Conservation (phyloP, 2,797 vertebrate genomes). For the Ibycter americanus region DNA sequence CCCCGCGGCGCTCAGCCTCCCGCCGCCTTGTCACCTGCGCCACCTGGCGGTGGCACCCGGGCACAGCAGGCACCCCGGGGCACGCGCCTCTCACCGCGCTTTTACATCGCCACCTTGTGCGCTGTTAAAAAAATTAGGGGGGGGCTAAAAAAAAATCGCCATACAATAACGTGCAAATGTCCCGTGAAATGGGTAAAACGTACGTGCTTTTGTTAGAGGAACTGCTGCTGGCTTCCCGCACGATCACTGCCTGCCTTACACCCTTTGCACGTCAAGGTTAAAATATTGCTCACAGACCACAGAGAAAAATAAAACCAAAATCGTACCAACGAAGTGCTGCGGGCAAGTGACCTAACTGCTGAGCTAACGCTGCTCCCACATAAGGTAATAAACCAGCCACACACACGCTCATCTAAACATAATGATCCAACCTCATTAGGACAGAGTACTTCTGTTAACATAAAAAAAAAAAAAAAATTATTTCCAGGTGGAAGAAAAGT, state of each 20-base stretch:
- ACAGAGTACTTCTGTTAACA: neutral
- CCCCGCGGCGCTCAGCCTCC: accelerated
- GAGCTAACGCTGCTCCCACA: neutral
- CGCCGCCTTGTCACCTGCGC: neutral
- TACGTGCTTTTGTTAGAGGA: neutral
- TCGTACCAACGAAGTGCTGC: accelerated
- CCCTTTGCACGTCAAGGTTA: neutral
- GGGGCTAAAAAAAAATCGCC: neutral
- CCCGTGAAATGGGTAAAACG: neutral
- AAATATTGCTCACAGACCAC: neutral
- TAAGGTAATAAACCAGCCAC: neutral
- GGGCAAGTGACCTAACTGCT: neutral
- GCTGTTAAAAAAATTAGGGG: accelerated
- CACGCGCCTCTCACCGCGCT: no score
- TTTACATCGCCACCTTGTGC: neutral
- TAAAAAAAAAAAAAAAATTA: neutral
- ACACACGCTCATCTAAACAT: neutral
- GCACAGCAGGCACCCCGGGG: neutral
- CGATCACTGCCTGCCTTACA: no score
- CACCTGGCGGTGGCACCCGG: neutral
- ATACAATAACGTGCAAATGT: neutral
- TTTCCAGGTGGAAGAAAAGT: neutral
- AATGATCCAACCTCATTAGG: neutral
- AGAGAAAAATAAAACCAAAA: neutral
- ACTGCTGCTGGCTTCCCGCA: accelerated